Percentiles rank a stretch among this genome's conserved stretches.
Conservation (phyloP, 2,113 vertebrate genomes). For the Strigops habroptila region DNA sequence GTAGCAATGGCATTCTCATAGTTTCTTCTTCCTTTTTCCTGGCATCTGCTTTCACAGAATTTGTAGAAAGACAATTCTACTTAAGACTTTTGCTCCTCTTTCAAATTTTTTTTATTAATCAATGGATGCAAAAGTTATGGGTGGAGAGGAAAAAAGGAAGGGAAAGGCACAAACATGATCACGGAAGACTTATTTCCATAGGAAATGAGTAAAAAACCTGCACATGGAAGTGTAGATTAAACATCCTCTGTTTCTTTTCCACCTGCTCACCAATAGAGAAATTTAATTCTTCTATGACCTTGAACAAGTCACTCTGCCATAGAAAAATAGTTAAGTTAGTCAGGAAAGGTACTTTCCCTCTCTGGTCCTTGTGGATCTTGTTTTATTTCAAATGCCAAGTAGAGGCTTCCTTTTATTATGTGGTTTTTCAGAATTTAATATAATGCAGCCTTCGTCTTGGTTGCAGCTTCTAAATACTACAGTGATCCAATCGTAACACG, state of each 20-base stretch:
- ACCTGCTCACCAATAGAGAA: neutral
- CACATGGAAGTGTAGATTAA: neutral
- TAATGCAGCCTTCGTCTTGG: neutral
- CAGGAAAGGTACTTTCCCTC: neutral
- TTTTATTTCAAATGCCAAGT: neutral
- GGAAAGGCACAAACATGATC: neutral
- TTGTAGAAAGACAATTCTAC: neutral
- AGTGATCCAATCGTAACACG: neutral
- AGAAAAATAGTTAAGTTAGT: slow-evolving; percentile 12
- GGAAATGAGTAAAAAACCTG: neutral
- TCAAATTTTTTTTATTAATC: neutral
- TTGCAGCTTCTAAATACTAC: neutral
- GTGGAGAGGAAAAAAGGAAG: neutral
- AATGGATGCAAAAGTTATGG: neutral
- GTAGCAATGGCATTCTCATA: neutral
- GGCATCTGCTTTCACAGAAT: neutral
- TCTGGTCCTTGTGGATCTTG: neutral
- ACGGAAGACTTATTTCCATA: neutral
- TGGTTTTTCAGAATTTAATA: neutral
- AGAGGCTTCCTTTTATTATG: neutral
- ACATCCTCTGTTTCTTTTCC: neutral
- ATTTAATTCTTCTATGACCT: neutral
- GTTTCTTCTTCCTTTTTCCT: neutral
- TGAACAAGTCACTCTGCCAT: neutral
- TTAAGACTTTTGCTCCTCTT: neutral